A percentile compares a stretch with the other conserved stretches of the same genome.
Evolutionary conservation across 2,797 vertebrate genomes (phyloP).

Genomic region (Crocodylus rhombifer): DNA sequence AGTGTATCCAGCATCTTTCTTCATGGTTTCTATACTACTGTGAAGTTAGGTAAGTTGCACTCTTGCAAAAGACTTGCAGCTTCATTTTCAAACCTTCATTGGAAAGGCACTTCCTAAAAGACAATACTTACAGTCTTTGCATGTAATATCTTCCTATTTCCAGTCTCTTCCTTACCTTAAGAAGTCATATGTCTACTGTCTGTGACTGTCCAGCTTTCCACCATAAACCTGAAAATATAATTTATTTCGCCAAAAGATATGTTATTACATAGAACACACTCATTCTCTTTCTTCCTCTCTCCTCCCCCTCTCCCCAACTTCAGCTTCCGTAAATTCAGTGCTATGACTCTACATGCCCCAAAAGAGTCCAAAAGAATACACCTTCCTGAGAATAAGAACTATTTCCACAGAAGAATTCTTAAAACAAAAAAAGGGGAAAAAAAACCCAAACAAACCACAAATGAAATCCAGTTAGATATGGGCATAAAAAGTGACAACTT

Average conservation of each 20-base stretch:
- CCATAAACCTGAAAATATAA: neutral
- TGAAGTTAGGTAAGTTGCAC: neutral
- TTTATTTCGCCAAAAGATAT: neutral
- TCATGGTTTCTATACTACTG: fast-evolving
- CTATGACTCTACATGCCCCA: neutral
- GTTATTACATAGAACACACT: neutral
- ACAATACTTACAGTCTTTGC: neutral
- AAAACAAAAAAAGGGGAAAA: neutral
- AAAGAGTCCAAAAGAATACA: neutral
- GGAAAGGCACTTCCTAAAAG: fast-evolving
- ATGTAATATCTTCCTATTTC: neutral
- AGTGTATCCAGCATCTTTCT: neutral
- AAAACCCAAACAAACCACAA: neutral
- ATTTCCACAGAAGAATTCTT: neutral
- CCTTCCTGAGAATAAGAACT: neutral
- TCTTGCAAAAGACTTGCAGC: neutral
- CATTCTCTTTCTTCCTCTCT: neutral
- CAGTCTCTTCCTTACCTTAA: neutral
- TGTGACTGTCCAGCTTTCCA: neutral
- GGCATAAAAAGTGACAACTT: neutral
- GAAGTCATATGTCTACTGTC: neutral
- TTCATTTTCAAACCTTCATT: fast-evolving
- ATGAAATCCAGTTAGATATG: neutral
- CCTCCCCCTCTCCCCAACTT: no score
- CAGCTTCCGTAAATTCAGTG: neutral